Base-by-base conservation (phyloP, 2,113 vertebrate genomes). In the Bothrops jararaca region DNA sequence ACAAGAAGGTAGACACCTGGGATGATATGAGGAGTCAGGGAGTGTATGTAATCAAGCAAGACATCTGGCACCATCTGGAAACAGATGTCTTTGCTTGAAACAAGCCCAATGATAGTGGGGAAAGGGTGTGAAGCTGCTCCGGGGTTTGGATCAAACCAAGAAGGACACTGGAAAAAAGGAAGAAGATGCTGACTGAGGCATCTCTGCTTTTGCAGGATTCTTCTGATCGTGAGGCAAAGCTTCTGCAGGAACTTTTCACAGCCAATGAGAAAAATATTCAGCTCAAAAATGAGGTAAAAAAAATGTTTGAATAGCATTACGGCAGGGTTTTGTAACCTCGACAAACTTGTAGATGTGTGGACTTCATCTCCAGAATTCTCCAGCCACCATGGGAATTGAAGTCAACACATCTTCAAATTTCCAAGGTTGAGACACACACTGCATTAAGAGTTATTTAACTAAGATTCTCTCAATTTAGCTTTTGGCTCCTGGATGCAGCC, bases 231-330 rank as follows among this genome's bases (percentile, higher is more conserved):
- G 99, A 99, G 92, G 95, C 96, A 1, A 99, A 97, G 93, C 98
- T 99, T 87, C 93, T 98, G 87, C 95, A 95, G 92, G 98, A 99
- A 45, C 95, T 98, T 92, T 98, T 98, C 57, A 96, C 96, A 85
- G 93, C 98, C 90, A 97, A 93, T 0, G 98, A 99, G 86, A 98
- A 98, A 96, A 98, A 98, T 45, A 74, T 98, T 58, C 97, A 98
- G 22, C 96, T 99, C 53, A 97, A 93, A 91, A 98, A 94, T 94
- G 98, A 99, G 98, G 98, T 98, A 92, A 29, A 93, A 92, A 26
- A 52, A 29, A 1, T 86, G 89, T 24, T 57, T 48, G 9, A 58
- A 42, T 18, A 11, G 3, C 42, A 69, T 69, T 34, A 74, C 18
- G 0, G 18, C 69, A 20, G n/a, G 8, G 74, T 80, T 80, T 20